Base-by-base conservation (phyloP, 2,888 invertebrate genomes). In the Folsomia manolachei region DNA sequence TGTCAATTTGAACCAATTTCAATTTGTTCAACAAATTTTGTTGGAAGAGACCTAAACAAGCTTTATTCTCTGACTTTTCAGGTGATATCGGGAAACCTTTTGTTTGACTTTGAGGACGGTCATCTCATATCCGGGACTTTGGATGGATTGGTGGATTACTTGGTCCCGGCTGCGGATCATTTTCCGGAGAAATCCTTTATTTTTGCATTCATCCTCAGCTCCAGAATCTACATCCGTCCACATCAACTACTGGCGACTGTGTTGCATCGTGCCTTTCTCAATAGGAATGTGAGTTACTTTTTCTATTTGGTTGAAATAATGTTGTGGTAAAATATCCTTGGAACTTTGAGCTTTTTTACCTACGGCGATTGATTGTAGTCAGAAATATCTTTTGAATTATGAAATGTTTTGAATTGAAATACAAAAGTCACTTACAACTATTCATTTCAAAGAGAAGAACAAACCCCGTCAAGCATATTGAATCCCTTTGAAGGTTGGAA, bases 201-300 rank as follows among this genome's bases (percentile, higher is more conserved):
- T 74, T 97, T 97, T 86, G 94, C 97, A 76, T 96, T 97, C 85
- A 88, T 97, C 76, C 88, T 97, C 78, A 95, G 95, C 83, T 94
- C 95, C 25, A 88, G 97, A 71, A 89, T 97, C 71, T 97, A 93
- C 86, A 90, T 97, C 82, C 91, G 94, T 82, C 97, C 97, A 1
- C 93, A 96, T 84, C 95, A 95, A 83, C 87, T 97, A 76, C 88
- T 97, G 69, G 90, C 90, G 76, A 91, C 91, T 84, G 91, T 97
- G 71, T 91, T 94, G 83, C 90, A 90, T 82, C 88, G 92, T 23
- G 75, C 80, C 24, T 74, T 80, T 39, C 39, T 39, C 7, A 39
- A 39, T 14, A 39, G 14, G 39, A 39, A 39, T 39, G 39, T 39
- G 14, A 39, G 39, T 39, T 14, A n/a, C n/a, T n/a, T n/a, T n/a